Evolutionary conservation across 2,888 invertebrate genomes (phyloP), one percentile per base, ranked within the genome.

Genomic region (Meganola albula): DNA sequence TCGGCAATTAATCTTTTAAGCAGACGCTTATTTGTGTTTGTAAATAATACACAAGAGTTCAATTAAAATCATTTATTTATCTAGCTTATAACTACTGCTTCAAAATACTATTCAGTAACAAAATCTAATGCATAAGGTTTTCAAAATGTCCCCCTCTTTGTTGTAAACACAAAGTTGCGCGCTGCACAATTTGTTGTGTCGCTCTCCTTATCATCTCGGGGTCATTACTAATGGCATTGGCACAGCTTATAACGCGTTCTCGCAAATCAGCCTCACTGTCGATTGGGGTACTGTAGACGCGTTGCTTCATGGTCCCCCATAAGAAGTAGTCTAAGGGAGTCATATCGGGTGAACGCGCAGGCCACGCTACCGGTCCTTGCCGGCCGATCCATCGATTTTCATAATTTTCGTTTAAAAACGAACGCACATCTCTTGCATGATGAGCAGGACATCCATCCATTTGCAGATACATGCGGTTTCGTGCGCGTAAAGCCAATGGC

Each of bases 311-410:
- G 8, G 8, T n/a, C n/a, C 20, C 20, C 20, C 20, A 20, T n/a
- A 20, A 7, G n/a, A n/a, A n/a, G n/a, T 20, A 20, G 20, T 20
- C 20, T n/a, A 3, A 20, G n/a, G 20, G 20, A 7, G 20, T 20
- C 20, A 20, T n/a, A 20, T 20, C 20, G 20, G 20, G 20, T n/a
- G 20, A 20, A 20, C 20, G 20, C n/a, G 20, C 8, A 16, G 26
- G 26, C 26, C 26, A 26, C 13, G 26, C 26, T 14, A 26, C 26
- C 16, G 26, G 13, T 26, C 26, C 26, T 13, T 16, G 14, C 14
- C 26, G 26, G 13, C 26, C 26, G 16, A 26, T 26, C 26, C 26
- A 26, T 26, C 26, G 13, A n/a, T n/a, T n/a, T 16, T 13, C 14
- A 10, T 14, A 26, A 16, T 14, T 16, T 26, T 26, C 16, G 26